These are phyloP conservation scores for Drosophila ambigua DNA, from an alignment of 1,140 invertebrate species.

Conservation along the genomic window DNA sequence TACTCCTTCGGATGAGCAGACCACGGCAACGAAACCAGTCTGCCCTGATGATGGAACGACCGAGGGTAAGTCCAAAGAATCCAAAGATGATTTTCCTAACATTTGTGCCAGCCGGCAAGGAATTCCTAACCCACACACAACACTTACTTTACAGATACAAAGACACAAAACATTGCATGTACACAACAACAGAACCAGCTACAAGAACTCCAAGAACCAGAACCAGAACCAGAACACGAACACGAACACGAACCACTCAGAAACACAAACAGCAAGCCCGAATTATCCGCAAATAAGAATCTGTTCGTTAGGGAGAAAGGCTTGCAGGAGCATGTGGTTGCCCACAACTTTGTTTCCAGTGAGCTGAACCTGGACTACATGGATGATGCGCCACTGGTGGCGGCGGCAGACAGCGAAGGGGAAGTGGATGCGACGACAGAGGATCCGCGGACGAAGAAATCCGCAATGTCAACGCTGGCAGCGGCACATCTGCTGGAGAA, in stretches of 20 bases:
- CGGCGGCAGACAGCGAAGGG: not conserved
- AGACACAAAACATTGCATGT: constrained; percentile 6
- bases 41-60: constrained; percentile 1
- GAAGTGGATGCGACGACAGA: constrained; percentile 16
- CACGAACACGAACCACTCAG: not conserved
- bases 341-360: constrained; percentile 36
- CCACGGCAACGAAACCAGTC: not conserved
- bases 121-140: constrained; percentile 8
- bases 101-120: not conserved
- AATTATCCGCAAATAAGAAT: constrained; percentile 5
- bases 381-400: constrained; percentile 39
- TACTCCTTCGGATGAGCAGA: no score
- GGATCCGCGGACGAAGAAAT: constrained; percentile 8
- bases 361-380: constrained; percentile 51
- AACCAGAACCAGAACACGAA: not conserved
- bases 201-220: constrained; percentile 6
- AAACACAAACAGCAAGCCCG: constrained; percentile 22
- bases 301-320: constrained; percentile 15
- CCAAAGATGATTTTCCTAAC: not conserved
- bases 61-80: constrained; percentile 6
- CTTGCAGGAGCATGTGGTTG: constrained; percentile 4
- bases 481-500: constrained; percentile 53
- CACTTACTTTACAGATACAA: constrained; percentile 15
- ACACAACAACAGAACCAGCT: constrained; percentile 3
- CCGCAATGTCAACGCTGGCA: constrained; percentile 51